Percentiles rank a stretch among this genome's conserved stretches.
These are phyloP conservation scores for Phrynocephalus forsythii DNA, from an alignment of 2,797 vertebrate genomes.

Conservation along the genomic window DNA sequence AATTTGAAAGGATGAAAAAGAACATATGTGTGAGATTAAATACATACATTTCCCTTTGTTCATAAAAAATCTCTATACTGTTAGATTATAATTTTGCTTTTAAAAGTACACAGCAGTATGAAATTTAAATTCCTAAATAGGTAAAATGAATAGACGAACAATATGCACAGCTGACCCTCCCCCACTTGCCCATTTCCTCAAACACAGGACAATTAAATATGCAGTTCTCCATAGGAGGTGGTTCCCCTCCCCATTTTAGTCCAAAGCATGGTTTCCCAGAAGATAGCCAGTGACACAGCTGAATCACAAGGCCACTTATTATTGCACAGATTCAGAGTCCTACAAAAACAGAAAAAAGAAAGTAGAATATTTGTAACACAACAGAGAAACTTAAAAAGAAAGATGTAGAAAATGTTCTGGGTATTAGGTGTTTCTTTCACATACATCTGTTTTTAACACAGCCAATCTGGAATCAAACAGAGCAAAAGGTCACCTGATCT, in stretches of 20 bases:
- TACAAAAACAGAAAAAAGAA: neutral
- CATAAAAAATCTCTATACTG: neutral
- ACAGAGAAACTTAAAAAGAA: conserved; percentile 14
- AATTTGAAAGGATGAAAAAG: neutral
- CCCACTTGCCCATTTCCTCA: conserved; percentile 3
- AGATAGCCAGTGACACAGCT: conserved; percentile 38
- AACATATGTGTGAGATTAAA: rapidly evolving
- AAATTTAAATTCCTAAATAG: neutral
- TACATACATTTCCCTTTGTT: neutral
- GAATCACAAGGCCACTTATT: conserved; percentile 30
- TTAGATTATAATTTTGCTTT: conserved; percentile 11
- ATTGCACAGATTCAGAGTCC: conserved; percentile 21
- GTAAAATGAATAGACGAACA: neutral
- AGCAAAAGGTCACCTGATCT: neutral
- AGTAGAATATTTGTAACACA: conserved; percentile 3
- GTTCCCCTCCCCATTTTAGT: conserved; percentile 15
- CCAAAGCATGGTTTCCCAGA: conserved; percentile 32
- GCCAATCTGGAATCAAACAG: neutral
- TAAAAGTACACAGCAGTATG: neutral
- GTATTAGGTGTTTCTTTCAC: neutral
- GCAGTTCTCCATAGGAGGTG: conserved; percentile 16
- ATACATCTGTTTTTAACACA: neutral
- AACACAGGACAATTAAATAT: conserved; percentile 24
- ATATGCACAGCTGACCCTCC: neutral
- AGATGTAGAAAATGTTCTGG: neutral